These are phyloP conservation scores for Onychomys leucogaster DNA, from an alignment of 2,797 vertebrate species.

Conservation along the genomic window DNA sequence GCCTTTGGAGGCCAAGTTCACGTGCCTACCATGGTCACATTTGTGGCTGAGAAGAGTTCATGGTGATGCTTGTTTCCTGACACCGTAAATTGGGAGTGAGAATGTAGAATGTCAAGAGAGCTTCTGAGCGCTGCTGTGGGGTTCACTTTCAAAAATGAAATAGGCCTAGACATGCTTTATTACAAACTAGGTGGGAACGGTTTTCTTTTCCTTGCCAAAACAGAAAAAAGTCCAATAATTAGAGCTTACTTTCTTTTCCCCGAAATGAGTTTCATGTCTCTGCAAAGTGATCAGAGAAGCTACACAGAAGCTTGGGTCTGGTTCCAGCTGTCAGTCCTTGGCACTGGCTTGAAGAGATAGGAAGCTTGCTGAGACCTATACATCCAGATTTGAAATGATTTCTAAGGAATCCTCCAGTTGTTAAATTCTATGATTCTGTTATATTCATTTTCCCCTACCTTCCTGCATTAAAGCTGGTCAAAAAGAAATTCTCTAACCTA, in stretches of 20 bases:
- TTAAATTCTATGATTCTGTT: conserved; percentile 25
- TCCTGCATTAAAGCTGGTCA: neutral
- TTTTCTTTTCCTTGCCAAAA: conserved; percentile 52
- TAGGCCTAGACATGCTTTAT: conserved; percentile 53
- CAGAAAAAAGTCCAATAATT: conserved; percentile 49
- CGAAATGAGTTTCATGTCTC: conserved; percentile 49
- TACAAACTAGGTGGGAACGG: conserved; percentile 30
- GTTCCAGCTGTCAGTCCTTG: neutral
- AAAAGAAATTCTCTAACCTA: neutral
- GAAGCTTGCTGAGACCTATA: neutral
- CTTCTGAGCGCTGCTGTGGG: neutral
- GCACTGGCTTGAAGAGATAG: neutral
- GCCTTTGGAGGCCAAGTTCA: neutral
- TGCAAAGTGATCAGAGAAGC: conserved; percentile 32
- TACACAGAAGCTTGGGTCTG: neutral
- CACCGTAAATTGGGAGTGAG: neutral
- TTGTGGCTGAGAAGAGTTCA: neutral
- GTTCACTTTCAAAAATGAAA: conserved; percentile 36
- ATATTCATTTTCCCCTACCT: neutral
- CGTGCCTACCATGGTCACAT: neutral
- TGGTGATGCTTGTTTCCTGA: neutral
- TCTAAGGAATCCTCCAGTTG: neutral
- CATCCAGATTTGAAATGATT: neutral
- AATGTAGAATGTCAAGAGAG: conserved; percentile 1
- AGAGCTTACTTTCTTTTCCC: conserved; percentile 33